Evolutionary conservation across 2,888 invertebrate genomes (phyloP), one percentile per base, ranked within the genome.

Genomic region (Meiosimyza decipiens): DNA sequence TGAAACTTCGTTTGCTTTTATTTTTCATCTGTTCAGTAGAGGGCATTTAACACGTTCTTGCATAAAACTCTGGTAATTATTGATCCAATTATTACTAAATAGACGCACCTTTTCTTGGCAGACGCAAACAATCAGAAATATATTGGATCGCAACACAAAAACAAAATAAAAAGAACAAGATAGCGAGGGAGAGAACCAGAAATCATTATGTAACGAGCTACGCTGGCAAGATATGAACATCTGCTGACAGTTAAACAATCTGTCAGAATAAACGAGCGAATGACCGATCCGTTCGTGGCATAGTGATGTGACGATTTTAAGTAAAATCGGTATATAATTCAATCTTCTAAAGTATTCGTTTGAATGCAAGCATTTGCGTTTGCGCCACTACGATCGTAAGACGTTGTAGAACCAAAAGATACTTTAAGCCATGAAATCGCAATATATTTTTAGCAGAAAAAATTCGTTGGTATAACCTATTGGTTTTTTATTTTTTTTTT

Each of bases 161-260:
- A 60, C 60, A 51, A 60, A 51, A 51, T 50, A 9, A 68, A 18
- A 49, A 47, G 18, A 47, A n/a, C 16, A 54, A 68, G 57, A 66
- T 69, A 72, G 47, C 49, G 57, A 6, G 74, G 57, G 33, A 70
- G 72, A 47, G 18, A 40, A 51, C 65, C 18, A 68, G 73, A 77
- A 82, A 81, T 82, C 80, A 80, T 82, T 81, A 80, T 81, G 79
- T 81, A 81, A 81, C 80, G 75, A 79, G 75, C 74, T 76, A 71
- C 75, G 57, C 47, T 22, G 50, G 22, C 16, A n/a, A 40, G 50
- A 54, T 12, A 33, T 13, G 74, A 79, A 79, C 79, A 79, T 77
- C 79, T 79, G 79, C 77, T 73, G 73, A 74, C 76, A 73, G 73
- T 52, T 71, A 69, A 79, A 79, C 79, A 79, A 79, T 79, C 80